A percentile compares a stretch with the other conserved stretches of the same genome.
Conservation (phyloP, 2,113 vertebrate species). For the Sula dactylatra region DNA sequence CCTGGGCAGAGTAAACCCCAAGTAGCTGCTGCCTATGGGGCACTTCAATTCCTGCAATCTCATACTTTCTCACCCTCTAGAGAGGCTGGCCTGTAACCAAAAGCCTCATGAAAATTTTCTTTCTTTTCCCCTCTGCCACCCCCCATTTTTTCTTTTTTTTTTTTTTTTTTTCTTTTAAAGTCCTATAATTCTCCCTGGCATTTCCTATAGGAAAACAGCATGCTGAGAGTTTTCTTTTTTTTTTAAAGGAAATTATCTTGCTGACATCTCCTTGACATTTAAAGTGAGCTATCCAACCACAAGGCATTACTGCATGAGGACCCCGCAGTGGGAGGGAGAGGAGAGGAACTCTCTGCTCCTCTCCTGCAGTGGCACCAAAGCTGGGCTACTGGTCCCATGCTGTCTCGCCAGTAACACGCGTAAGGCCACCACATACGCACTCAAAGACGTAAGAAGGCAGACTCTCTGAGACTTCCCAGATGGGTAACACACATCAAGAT, state of each 20-base stretch:
- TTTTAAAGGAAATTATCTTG: background rate
- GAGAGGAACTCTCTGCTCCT: background rate
- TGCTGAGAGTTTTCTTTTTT: background rate
- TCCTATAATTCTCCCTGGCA: background rate
- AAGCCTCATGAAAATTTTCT: background rate
- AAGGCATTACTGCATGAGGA: background rate
- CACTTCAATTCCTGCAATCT: background rate
- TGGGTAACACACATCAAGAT: background rate
- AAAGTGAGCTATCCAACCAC: accelerated
- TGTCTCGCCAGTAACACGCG: accelerated
- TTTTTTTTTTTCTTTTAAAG: background rate
- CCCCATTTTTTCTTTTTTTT: background rate
- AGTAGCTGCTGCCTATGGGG: background rate
- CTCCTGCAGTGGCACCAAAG: background rate
- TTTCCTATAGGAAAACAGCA: background rate
- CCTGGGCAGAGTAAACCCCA: background rate
- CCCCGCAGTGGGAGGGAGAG: background rate
- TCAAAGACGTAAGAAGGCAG: background rate
- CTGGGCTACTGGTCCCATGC: background rate
- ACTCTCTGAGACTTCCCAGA: background rate
- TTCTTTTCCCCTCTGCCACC: background rate
- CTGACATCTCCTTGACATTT: background rate
- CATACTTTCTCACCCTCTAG: background rate
- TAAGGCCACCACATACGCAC: background rate
- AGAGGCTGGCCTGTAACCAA: background rate